phyloP scores from a whole-genome alignment of 2,797 vertebrate genomes.

The Sebastes itinus region DNA sequence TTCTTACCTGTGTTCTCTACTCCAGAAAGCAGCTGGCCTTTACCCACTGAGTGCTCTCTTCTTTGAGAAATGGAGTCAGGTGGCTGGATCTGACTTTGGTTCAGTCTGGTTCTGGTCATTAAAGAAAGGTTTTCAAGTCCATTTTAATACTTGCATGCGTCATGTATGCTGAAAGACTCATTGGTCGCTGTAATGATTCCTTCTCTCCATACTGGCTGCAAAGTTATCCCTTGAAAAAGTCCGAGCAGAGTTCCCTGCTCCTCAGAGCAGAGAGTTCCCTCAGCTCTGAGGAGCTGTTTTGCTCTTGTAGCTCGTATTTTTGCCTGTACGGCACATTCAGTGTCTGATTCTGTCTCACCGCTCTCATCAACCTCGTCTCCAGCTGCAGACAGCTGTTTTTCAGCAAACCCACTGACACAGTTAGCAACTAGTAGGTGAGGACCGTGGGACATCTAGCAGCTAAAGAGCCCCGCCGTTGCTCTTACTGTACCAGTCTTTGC shows the following conservation, averaged over 20 bases:
- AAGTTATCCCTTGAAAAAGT: background rate
- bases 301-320: no score
- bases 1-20: background rate
- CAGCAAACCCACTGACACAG: background rate
- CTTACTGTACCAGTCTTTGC: no score
- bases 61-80: background rate
- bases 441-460: no score
- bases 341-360: no score
- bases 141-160: background rate
- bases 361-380: background rate
- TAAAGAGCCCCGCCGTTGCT: no score
- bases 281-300: no score
- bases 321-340: background rate
- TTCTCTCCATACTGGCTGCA: background rate
- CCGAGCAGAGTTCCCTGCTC: no score
- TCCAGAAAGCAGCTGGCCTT: background rate
- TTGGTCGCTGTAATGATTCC: background rate
- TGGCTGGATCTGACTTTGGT: background rate
- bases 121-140: background rate
- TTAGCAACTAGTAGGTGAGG: no score
- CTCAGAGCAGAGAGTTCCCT: no score
- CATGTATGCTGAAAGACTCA: background rate
- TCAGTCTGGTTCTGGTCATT: background rate
- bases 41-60: background rate
- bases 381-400: background rate